phyloP scores from a whole-genome alignment of 1,140 invertebrate genomes.

The Coelopa frigida region DNA sequence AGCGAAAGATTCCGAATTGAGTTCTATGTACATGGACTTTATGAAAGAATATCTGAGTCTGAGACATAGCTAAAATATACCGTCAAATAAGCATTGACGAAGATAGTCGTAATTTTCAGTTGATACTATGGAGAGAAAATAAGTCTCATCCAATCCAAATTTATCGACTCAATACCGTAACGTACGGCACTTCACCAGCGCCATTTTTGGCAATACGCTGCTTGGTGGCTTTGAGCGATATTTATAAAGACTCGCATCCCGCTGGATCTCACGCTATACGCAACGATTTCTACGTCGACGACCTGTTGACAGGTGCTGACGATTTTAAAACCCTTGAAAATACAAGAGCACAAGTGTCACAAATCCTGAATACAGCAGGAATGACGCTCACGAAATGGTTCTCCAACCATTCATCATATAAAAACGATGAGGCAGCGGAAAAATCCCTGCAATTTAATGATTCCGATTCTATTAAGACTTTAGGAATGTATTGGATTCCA shows the following conservation, averaged over 20 bases:
- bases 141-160: conserved; percentile 14
- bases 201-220: conserved; percentile 32
- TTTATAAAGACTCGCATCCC: conserved; percentile 21
- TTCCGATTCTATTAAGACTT: not conserved
- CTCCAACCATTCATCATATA: not conserved
- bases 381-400: conserved; percentile 3
- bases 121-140: conserved; percentile 36
- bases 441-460: not conserved
- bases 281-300: conserved; percentile 17
- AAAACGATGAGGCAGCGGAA: not conserved
- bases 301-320: not conserved
- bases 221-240: conserved; percentile 29
- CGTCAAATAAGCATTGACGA: conserved; percentile 22
- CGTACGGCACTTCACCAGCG: conserved; percentile 33
- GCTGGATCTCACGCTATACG: conserved; percentile 21
- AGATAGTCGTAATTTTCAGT: conserved; percentile 26
- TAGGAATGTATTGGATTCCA: not conserved
- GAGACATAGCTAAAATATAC: conserved; percentile 34
- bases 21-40: no score
- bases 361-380: not conserved
- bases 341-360: not conserved
- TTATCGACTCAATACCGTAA: conserved; percentile 21
- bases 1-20: no score
- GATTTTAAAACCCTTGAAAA: not conserved
- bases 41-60: no score